Evolutionary conservation across 2,888 invertebrate genomes (phyloP).

Genomic region (Nesidiocoris tenuis): DNA sequence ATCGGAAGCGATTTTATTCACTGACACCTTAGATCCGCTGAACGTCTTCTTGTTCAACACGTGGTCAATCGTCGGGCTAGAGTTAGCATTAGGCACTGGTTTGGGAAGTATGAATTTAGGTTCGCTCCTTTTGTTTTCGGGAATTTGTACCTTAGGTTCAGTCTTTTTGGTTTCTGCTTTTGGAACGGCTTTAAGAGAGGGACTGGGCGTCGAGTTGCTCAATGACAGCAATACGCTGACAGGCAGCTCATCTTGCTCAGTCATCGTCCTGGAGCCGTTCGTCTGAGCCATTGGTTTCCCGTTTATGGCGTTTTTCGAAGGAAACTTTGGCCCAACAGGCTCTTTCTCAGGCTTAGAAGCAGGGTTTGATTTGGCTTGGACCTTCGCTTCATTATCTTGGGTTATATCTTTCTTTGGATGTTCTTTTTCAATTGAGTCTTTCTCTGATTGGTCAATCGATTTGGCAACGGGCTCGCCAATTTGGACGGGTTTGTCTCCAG

Average conservation of each 20-base stretch:
- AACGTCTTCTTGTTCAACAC: slow-evolving; percentile 29
- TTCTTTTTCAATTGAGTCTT: not conserved
- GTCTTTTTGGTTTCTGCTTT: not conserved
- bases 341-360: not conserved
- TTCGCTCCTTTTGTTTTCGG: slow-evolving; percentile 13
- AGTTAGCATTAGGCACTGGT: not conserved
- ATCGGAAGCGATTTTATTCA: slow-evolving; percentile 47
- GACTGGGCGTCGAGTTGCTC: slow-evolving; percentile 39
- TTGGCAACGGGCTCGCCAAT: not conserved
- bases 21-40: slow-evolving; percentile 40
- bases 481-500: not conserved
- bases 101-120: slow-evolving; percentile 42
- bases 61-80: slow-evolving; percentile 23
- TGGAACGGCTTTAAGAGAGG: not conserved
- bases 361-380: not conserved
- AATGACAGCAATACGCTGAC: slow-evolving; percentile 49
- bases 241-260: slow-evolving; percentile 48
- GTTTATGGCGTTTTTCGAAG: not conserved
- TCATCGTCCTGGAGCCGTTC: slow-evolving; percentile 12
- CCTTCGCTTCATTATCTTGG: not conserved
- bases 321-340: not conserved
- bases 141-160: slow-evolving; percentile 2
- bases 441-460: not conserved
- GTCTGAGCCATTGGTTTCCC: not conserved
- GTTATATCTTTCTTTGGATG: not conserved